Evolutionary conservation across 1,140 invertebrate species (phyloP).

Genomic region (Ips nitidus): DNA sequence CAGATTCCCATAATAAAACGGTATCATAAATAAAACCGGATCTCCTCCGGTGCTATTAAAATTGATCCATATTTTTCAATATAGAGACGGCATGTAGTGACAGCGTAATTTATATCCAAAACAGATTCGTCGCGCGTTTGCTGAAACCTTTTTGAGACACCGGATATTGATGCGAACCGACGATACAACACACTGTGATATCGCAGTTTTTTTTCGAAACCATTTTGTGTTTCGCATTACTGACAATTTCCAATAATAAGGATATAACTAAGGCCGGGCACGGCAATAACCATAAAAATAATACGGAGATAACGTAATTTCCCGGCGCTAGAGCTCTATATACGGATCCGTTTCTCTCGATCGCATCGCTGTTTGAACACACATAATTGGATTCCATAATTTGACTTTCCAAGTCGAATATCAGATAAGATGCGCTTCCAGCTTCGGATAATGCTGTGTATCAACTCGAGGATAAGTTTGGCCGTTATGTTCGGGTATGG

Average conservation of each 20-base stretch:
- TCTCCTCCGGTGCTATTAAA: constrained; percentile 20
- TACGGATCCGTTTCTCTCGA: constrained; percentile 4
- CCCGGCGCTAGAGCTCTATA: not conserved
- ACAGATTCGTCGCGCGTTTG: constrained; percentile 19
- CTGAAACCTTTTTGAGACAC: too few relatives aligned
- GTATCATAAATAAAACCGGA: constrained; percentile 19
- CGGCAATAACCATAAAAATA: constrained; percentile 1
- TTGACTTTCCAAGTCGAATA: constrained; percentile 10
- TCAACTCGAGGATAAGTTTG: constrained; percentile 10
- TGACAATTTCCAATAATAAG: too few relatives aligned
- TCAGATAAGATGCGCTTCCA: constrained; percentile 13
- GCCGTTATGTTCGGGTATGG: constrained; percentile 8
- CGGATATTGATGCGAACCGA: too few relatives aligned
- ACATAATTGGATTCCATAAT: constrained; percentile 13
- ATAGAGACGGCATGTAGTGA: constrained; percentile 28
- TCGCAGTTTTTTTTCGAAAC: too few relatives aligned
- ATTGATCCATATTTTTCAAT: constrained; percentile 33
- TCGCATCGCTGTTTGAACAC: constrained; percentile 9
- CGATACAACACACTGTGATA: too few relatives aligned
- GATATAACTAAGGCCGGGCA: not conserved
- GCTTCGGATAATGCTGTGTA: constrained; percentile 9
- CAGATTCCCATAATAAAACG: constrained; percentile 19
- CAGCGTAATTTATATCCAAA: constrained; percentile 29
- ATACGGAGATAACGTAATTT: not conserved
- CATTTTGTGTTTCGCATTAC: too few relatives aligned